Evolutionary conservation across 2,888 invertebrate genomes (phyloP).

Genomic region (Mallateleia sp.): DNA sequence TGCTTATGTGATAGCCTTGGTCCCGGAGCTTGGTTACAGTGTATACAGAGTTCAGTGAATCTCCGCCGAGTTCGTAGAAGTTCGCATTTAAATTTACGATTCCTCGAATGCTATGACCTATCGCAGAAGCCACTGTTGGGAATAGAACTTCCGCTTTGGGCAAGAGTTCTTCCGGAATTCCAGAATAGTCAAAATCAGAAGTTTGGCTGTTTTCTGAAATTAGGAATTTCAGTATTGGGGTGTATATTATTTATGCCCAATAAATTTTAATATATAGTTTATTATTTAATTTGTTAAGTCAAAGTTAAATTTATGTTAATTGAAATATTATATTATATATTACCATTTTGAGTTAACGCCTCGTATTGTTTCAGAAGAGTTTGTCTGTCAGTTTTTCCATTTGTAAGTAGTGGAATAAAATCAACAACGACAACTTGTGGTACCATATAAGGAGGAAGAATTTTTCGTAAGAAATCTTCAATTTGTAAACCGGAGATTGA

Average conservation of each 20-base stretch:
- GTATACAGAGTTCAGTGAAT: constrained; percentile 96
- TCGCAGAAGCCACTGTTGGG: constrained; percentile 93
- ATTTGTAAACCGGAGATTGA: constrained; percentile 91
- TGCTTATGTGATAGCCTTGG: constrained; percentile 94
- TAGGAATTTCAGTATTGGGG: background rate
- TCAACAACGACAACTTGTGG: constrained; percentile 94
- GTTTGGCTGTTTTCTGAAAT: constrained; percentile 33
- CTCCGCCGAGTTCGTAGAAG: constrained; percentile 96
- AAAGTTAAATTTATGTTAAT: background rate
- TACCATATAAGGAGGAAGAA: constrained; percentile 94
- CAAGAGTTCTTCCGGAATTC: constrained; percentile 91
- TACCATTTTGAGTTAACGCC: constrained; percentile 88
- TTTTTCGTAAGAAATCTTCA: constrained; percentile 92
- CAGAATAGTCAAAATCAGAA: constrained; percentile 92
- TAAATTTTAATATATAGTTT: too few species aligned
- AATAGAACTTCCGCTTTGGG: constrained; percentile 93
- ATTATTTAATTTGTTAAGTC: too few species aligned
- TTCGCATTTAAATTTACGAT: constrained; percentile 92
- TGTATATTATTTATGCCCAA: background rate
- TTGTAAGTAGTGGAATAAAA: constrained; percentile 94
- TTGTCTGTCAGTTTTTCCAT: constrained; percentile 97
- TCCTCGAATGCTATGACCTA: constrained; percentile 92
- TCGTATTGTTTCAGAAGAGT: constrained; percentile 94
- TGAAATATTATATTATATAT: constrained; percentile 5
- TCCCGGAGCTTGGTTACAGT: constrained; percentile 95